Evolutionary conservation across 2,113 vertebrate genomes (phyloP).

Genomic region (Pyxicephalus adspersus): DNA sequence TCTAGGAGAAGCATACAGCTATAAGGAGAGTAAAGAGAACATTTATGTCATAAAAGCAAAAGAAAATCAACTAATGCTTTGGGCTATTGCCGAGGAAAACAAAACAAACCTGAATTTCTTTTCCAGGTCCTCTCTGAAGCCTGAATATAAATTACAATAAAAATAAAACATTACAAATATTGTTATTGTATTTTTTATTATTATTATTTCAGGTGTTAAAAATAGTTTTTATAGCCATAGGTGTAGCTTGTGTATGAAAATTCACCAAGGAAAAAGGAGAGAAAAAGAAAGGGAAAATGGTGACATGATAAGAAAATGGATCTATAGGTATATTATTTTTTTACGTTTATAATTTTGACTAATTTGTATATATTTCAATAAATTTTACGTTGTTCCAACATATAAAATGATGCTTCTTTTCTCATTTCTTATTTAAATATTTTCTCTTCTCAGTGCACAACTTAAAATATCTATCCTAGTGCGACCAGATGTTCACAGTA

Average conservation of each 20-base stretch:
- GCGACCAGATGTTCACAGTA: too few species aligned
- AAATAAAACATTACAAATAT: slow-evolving; percentile 48
- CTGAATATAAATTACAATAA: slow-evolving; percentile 54
- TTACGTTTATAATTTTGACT: too few species aligned
- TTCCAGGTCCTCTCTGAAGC: slow-evolving; percentile 54
- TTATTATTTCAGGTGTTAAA: slow-evolving; percentile 39
- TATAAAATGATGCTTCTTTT: too few species aligned
- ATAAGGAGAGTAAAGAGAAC: slow-evolving; percentile 27
- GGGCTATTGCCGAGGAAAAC: slow-evolving; percentile 53
- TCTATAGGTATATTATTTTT: too few species aligned
- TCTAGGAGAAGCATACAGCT: slow-evolving; percentile 43
- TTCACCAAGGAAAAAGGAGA: background rate
- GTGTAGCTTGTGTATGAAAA: background rate
- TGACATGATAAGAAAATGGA: slow-evolving; percentile 5
- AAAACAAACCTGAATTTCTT: slow-evolving; percentile 56
- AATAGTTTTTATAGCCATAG: slow-evolving; percentile 22
- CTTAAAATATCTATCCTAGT: too few species aligned
- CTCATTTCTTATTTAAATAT: too few species aligned
- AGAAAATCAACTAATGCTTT: slow-evolving; percentile 54
- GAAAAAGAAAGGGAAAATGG: background rate
- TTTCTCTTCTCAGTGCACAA: too few species aligned
- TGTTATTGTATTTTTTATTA: slow-evolving; percentile 17
- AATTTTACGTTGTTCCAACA: too few species aligned
- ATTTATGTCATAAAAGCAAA: slow-evolving; percentile 42
- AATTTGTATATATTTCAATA: too few species aligned